A percentile compares a stretch with the other conserved stretches of the same genome.
Evolutionary conservation across 2,797 vertebrate genomes (phyloP).

Genomic region (Bucorvus abyssinicus): DNA sequence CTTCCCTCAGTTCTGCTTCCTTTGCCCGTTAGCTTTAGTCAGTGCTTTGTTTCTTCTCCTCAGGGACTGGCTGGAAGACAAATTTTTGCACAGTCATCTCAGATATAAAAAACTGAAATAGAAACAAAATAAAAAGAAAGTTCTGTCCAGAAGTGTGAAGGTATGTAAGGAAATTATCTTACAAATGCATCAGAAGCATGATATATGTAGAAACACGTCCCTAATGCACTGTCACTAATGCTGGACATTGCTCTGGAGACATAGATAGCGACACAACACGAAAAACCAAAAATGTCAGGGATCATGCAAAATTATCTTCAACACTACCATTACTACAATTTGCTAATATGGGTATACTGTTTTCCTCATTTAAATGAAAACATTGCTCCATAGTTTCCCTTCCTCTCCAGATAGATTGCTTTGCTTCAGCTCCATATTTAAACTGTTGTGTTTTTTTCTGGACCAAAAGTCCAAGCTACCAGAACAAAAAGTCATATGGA

Average conservation of each 20-base stretch:
- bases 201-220: neutral
- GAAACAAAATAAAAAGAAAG: neutral
- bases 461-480: neutral
- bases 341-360: neutral
- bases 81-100: neutral
- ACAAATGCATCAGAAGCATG: neutral
- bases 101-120: neutral
- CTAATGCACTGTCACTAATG: neutral
- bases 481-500: neutral
- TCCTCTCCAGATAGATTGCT: neutral
- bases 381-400: neutral
- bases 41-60: neutral
- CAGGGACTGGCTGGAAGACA: neutral
- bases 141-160: neutral
- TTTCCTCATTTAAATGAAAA: neutral
- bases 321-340: neutral
- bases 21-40: neutral
- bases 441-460: neutral
- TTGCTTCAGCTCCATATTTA: neutral
- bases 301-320: neutral
- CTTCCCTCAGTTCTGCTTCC: neutral
- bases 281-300: neutral
- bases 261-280: neutral
- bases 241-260: neutral
- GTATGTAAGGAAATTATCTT: neutral